A percentile compares a stretch with the other conserved stretches of the same genome.
Evolutionary conservation across 2,797 vertebrate species (phyloP).

Genomic region (Eleutherodactylus coqui): DNA sequence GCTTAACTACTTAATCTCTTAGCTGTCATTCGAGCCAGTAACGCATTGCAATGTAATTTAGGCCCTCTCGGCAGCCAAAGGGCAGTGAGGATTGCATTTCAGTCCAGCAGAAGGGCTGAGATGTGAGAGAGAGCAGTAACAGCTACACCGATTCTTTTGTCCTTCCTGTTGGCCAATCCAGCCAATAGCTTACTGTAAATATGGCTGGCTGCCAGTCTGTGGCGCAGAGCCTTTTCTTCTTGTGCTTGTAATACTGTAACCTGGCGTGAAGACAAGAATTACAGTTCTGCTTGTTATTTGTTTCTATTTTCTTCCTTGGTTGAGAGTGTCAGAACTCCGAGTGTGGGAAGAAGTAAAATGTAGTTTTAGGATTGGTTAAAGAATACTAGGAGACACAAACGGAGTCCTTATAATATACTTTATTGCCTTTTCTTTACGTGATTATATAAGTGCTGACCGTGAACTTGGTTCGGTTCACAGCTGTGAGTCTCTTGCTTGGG

Average conservation of each 20-base stretch:
- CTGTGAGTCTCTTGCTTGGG: neutral
- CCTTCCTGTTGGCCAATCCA: constrained; percentile 78
- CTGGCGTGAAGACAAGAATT: constrained; percentile 82
- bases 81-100: constrained; percentile 39
- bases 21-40: constrained; percentile 46
- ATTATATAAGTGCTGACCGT: constrained; percentile 9
- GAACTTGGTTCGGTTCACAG: neutral
- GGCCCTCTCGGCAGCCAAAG: constrained; percentile 35
- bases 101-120: constrained; percentile 48
- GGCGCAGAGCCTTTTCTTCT: constrained; percentile 80
- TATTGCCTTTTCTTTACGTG: neutral
- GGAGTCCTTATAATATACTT: constrained; percentile 15
- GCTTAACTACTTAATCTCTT: constrained; percentile 48
- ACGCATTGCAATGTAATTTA: constrained; percentile 48
- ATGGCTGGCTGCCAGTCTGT: constrained; percentile 80
- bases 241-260: constrained; percentile 81
- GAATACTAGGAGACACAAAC: constrained; percentile 48
- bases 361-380: constrained; percentile 50
- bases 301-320: constrained; percentile 71
- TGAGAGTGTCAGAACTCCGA: constrained; percentile 49
- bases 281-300: constrained; percentile 79
- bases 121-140: constrained; percentile 64
- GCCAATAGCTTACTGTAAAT: constrained; percentile 82
- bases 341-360: constrained; percentile 59
- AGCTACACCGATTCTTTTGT: constrained; percentile 77